Base-by-base conservation (phyloP, 2,113 vertebrate genomes). In the Petromus typicus region DNA sequence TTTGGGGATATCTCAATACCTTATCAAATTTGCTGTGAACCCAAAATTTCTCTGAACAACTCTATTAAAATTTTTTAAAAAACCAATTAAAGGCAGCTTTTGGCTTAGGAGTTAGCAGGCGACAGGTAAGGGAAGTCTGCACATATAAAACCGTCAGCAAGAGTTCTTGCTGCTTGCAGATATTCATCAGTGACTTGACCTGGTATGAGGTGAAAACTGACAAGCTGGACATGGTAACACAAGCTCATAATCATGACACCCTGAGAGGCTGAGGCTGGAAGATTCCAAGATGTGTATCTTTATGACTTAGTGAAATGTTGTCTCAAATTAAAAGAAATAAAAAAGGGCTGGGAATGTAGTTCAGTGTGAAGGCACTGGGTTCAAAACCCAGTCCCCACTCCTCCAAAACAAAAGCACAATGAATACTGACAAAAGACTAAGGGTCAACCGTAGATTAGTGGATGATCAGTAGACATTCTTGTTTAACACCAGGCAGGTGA, bases 401-500 rank as follows among this genome's bases (percentile, higher is more conserved):
- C 40, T 71, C 40, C 71, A 73, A 73, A 45, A 45, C 40, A 73
- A 43, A 43, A 45, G 45, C 12, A 43, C 6, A 16, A 27, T 27
- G 40, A 43, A 73, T 43, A 64, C 32, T 91, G 66, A 91, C 40
- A 88, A 66, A 80, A 93, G 61, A 34, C 45, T 54, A 92, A 86
- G 59, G 67, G 40, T 87, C 73, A 67, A 5, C 12, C 80, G 27
- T 17, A 34, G 34, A 78, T 89, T 90, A 90, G 76, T 89, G 69
- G 61, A 69, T 90, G 34, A 67, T 85, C 85, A 75, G 71, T 30
- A 23, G 40, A 45, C 25, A 75, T 90, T 20, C 48, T 64, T 93
- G n/a, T 90, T 94, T 51, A 94, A 43, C 61, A 94, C 96, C 85
- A 94, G 37, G 40, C 78, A 90, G 92, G 69, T 56, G 61, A 73